Evolutionary conservation across 2,113 vertebrate genomes (phyloP).

Genomic region (Bolborhynchus lineola): DNA sequence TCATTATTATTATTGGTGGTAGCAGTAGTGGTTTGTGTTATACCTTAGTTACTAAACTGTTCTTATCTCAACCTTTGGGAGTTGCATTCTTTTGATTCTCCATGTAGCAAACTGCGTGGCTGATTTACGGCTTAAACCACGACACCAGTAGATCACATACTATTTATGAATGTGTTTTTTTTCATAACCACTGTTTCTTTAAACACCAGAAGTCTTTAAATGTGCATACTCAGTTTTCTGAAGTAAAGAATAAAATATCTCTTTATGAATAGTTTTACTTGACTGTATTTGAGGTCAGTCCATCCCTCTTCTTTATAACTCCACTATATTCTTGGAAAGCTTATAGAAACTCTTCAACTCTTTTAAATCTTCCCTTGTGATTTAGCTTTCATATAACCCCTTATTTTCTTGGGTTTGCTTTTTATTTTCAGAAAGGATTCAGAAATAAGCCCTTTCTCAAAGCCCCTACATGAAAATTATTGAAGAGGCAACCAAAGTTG

Average conservation of each 20-base stretch:
- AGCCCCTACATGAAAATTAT: background rate
- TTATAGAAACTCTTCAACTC: background rate
- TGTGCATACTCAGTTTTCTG: background rate
- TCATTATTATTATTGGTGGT: too few relatives aligned
- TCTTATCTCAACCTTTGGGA: too few relatives aligned
- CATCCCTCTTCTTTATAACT: background rate
- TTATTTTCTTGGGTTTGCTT: background rate
- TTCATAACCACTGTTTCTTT: background rate
- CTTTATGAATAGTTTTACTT: background rate
- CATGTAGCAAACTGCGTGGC: too few relatives aligned
- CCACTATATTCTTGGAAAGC: background rate
- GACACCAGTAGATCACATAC: background rate
- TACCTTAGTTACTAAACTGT: too few relatives aligned
- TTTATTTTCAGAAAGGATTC: background rate
- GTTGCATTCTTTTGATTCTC: too few relatives aligned
- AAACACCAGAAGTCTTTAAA: background rate
- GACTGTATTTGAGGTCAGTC: background rate
- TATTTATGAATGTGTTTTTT: background rate
- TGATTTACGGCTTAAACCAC: too few relatives aligned
- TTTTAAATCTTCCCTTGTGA: background rate
- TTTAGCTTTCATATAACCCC: background rate
- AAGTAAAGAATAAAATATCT: background rate
- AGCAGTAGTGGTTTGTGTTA: too few relatives aligned
- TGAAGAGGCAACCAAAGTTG: background rate
- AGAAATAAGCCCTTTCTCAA: background rate